These are phyloP conservation scores for Loripinus fragilis DNA, from an alignment of 2,888 invertebrate species.

Conservation along the genomic window DNA sequence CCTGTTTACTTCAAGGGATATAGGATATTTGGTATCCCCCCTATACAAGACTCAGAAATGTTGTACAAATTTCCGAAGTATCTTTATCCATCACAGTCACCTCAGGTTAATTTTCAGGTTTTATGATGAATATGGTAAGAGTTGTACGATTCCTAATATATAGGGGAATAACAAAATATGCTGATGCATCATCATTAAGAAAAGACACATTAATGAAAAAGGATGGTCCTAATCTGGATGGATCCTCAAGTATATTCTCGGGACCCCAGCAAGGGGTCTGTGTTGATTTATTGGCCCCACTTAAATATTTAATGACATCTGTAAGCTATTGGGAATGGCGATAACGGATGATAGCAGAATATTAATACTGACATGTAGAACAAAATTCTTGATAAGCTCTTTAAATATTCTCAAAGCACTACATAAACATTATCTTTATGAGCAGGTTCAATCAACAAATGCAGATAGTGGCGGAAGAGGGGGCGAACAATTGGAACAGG, in stretches of 20 bases:
- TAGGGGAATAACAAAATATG: too few relatives aligned
- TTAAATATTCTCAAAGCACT: conserved; percentile 11
- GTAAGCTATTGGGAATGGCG: conserved; percentile 2
- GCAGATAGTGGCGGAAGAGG: conserved; percentile 1
- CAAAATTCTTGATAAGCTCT: conserved; percentile 12
- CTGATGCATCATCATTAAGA: neutral
- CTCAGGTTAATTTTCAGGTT: too few relatives aligned
- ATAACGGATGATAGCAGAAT: conserved; percentile 10
- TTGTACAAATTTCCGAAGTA: too few relatives aligned
- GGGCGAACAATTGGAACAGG: neutral
- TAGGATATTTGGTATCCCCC: too few relatives aligned
- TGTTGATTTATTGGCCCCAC: conserved; percentile 15
- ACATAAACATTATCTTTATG: conserved; percentile 18
- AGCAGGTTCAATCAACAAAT: neutral
- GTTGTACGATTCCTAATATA: too few relatives aligned
- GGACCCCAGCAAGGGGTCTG: conserved; percentile 9
- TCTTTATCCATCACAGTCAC: too few relatives aligned
- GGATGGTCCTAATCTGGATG: conserved; percentile 3
- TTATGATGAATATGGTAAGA: too few relatives aligned
- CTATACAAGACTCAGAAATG: too few relatives aligned
- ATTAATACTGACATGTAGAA: conserved; percentile 20
- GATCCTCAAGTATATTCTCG: neutral
- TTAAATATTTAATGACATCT: conserved; percentile 20
- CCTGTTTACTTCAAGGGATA: too few relatives aligned
- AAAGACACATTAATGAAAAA: conserved; percentile 3